Conservation (phyloP, 2,888 invertebrate genomes). For the Drosophila phalerata region DNA sequence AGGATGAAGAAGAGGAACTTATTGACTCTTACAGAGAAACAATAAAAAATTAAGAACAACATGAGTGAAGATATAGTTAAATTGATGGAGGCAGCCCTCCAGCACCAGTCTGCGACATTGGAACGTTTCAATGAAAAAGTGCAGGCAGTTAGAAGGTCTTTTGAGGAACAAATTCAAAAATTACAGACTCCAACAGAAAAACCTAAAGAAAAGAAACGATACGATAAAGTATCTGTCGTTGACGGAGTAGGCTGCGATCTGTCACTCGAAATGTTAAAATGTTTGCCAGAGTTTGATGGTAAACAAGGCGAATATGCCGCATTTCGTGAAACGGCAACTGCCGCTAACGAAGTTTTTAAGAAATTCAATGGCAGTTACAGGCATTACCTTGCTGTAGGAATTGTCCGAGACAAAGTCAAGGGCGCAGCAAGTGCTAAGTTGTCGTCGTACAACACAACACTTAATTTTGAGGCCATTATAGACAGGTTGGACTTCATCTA, state of each 20-base stretch:
- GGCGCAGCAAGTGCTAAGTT: background rate
- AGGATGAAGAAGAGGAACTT: background rate
- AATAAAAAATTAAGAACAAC: too few species aligned
- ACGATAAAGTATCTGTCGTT: background rate
- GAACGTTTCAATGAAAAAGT: background rate
- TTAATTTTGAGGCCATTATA: background rate
- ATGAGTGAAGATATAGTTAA: background rate
- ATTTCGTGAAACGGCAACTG: background rate
- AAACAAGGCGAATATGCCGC: background rate
- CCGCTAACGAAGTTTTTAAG: background rate
- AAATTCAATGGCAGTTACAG: background rate
- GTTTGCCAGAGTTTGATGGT: background rate
- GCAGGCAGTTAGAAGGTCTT: background rate
- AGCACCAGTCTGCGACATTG: background rate
- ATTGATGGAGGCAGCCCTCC: conserved; percentile 1
- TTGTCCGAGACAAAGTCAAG: background rate
- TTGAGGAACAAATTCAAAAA: background rate
- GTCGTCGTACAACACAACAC: background rate
- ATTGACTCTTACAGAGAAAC: background rate
- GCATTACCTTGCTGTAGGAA: background rate
- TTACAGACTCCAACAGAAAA: background rate
- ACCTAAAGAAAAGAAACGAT: background rate
- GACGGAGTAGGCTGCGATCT: background rate
- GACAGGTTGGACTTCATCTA: background rate
- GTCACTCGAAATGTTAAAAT: background rate